Base-by-base conservation (phyloP, 1,140 invertebrate genomes). In the Sycophaga agraensis region DNA sequence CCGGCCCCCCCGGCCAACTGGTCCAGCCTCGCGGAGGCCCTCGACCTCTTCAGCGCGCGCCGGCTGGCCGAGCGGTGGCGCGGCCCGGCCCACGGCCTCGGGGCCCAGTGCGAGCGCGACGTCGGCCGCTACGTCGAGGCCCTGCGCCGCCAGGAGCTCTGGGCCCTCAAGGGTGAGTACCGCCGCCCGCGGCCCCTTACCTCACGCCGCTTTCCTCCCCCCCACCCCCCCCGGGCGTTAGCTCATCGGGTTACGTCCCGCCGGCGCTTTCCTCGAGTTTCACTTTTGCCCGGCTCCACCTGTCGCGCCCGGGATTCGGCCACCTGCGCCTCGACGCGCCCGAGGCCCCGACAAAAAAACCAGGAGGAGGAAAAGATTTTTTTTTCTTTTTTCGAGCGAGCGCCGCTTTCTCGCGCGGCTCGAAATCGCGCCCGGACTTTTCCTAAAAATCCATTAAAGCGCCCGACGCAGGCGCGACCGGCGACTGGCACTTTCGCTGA, bases 131-230 rank as follows among this genome's bases (percentile, higher is more conserved):
- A 88, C 71, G 76, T 90, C 26, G 74, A 83, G 6, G 89, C 84
- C 16, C 73, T 90, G 11, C 76, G 73, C 21, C 81, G 82, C n/a
- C 81, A 82, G 40, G 82, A 84, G 55, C 76, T 86, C 37, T 91
- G 89, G 89, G 89, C 89, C 1, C 74, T 90, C 4, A 90, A 90
- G 82, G 88, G 89, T 90, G 79, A 86, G 85, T 83, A 8, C 42
- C 16, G 12, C 16, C 11, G 35, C 11, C 35, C 11, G 14, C 5
- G 4, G 16, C 35, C 11, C 14, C 16, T 8, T 39, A 39, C 37
- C 14, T 39, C 5, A 6, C 14, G 4, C 14, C 37, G 37, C 37
- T 39, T 39, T 14, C 14, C 37, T 39, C 37, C 6, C 37, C 37
- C 14, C 37, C 4, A 6, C 16, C 14, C 14, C 37, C 16, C 37